Conservation (phyloP, 2,113 vertebrate species). For the Campylomormyrus numenius region DNA sequence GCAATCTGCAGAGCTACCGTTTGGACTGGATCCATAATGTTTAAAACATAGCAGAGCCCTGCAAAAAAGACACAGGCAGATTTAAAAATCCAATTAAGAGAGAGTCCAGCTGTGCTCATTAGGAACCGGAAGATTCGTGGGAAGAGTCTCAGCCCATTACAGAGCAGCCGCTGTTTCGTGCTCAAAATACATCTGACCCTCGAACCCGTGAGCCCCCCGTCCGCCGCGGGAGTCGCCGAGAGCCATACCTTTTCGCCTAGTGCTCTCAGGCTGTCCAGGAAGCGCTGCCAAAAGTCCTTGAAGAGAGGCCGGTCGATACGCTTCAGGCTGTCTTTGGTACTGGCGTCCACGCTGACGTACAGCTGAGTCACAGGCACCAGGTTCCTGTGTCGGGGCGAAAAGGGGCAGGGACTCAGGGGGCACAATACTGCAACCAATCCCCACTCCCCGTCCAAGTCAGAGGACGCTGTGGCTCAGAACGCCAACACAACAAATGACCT, state of each 20-base stretch:
- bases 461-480: not conserved
- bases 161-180: not conserved
- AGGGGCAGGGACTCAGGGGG: not conserved
- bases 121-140: not conserved
- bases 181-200: not conserved
- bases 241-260: slow-evolving; percentile 82
- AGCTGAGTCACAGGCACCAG: slow-evolving; percentile 88
- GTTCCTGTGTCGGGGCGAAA: slow-evolving; percentile 55
- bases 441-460: not conserved
- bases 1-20: not conserved
- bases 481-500: not conserved
- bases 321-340: slow-evolving; percentile 85
- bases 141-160: not conserved
- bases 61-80: not conserved
- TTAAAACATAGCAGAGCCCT: not conserved
- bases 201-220: not conserved
- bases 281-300: slow-evolving; percentile 94
- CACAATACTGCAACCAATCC: not conserved
- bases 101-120: not conserved
- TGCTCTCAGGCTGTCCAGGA: slow-evolving; percentile 82
- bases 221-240: not conserved
- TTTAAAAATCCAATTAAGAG: not conserved
- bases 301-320: slow-evolving; percentile 93
- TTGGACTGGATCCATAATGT: not conserved
- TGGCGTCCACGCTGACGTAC: slow-evolving; percentile 90